Base-by-base conservation (phyloP, 2,888 invertebrate species). In the Mechanitis messenoides region DNA sequence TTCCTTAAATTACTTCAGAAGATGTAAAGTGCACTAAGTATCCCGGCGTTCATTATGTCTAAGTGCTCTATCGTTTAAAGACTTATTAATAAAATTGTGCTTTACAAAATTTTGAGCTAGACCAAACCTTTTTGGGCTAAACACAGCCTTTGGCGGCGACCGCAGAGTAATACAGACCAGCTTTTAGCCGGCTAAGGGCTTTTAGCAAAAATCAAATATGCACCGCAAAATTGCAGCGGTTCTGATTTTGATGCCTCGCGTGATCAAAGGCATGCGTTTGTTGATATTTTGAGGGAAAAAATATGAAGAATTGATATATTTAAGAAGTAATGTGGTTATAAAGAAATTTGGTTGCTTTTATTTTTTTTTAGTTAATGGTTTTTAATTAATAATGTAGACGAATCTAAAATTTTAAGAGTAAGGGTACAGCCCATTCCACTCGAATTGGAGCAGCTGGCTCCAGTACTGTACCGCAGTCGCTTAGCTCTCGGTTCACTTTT, bases 101-200 rank as follows among this genome's bases (percentile, higher is more conserved):
- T 45, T 54, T 55, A 58, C 55, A 50, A 58, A 58, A 65, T 65
- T 62, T 61, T 56, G 58, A 60, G 58, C 63, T 45, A 59, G 64
- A 42, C 60, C 57, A 55, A 58, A 64, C 61, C 62, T 64, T 70
- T 70, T 68, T 68, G 60, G 66, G 62, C 69, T 67, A 66, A 68
- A 69, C 63, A 58, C 64, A 61, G 66, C 69, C 70, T 72, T 70
- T 69, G 67, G 68, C 60, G 62, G 67, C 65, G 63, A 69, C 71
- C 72, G 69, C 73, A 68, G 65, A 61, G 66, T 68, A 67, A 66
- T 69, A 68, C 64, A 65, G 62, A 50, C 66, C 66, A 68, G 73
- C 74, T 74, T 74, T 73, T 72, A 73, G 73, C 63, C 42, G 65
- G 65, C 60, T 64, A 57, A 66, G 67, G 65, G 71, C 70, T 69